A percentile compares a stretch with the other conserved stretches of the same genome.
Conservation (phyloP, 2,113 vertebrate genomes). For the Columba livia region DNA sequence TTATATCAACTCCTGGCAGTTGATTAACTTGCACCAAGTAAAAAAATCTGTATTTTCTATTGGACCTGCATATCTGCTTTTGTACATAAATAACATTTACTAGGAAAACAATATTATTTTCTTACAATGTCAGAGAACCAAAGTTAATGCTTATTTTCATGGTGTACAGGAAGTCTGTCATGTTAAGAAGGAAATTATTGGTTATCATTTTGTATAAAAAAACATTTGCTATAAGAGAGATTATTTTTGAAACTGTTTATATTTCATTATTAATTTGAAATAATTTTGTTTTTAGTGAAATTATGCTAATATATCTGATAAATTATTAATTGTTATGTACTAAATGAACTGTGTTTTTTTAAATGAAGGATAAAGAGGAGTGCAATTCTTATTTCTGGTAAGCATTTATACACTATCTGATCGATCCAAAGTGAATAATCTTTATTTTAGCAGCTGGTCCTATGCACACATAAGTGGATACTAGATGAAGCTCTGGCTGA, state of each 20-base stretch:
- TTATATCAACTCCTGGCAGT: neutral
- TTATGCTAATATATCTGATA: neutral
- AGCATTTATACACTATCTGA: neutral
- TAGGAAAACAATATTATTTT: neutral
- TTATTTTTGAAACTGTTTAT: neutral
- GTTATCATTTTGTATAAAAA: neutral
- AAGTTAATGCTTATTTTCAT: neutral
- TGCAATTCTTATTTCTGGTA: neutral
- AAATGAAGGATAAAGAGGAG: neutral
- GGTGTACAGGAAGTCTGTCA: neutral
- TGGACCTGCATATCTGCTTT: neutral
- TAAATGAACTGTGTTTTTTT: neutral
- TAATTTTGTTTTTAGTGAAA: neutral
- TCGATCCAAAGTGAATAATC: neutral
- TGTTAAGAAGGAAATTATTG: neutral
- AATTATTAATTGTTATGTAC: neutral
- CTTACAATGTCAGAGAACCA: neutral
- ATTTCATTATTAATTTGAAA: neutral
- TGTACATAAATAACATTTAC: neutral
- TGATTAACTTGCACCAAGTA: neutral
- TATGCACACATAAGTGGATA: neutral
- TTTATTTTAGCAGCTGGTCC: neutral
- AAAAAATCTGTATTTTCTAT: neutral
- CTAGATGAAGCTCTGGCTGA: neutral
- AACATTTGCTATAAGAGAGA: neutral